Conservation (phyloP, 2,888 invertebrate genomes). For the Tigriopus californicus region DNA sequence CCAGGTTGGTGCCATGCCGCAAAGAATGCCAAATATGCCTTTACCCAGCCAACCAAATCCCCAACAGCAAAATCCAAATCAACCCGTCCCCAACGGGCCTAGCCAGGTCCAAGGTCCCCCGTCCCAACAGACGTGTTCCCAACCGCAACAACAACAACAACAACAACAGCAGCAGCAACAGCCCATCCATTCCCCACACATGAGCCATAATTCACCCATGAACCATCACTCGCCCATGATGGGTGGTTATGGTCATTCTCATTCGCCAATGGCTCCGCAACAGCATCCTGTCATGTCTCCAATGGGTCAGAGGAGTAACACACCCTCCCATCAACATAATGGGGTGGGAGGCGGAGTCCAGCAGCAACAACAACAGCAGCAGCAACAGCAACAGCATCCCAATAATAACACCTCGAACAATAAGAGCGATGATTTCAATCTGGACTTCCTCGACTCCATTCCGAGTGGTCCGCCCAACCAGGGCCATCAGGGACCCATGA, state of each 20-base stretch:
- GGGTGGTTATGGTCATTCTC: no score
- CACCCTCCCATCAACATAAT: not conserved
- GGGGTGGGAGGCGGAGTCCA: not conserved
- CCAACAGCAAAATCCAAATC: no score
- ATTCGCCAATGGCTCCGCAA: no score
- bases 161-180: not conserved
- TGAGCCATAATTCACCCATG: slow-evolving; percentile 4
- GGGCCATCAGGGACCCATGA: no score
- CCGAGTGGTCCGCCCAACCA: not conserved
- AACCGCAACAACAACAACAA: not conserved
- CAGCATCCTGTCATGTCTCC: not conserved
- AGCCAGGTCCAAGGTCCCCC: not conserved
- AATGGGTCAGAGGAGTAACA: not conserved
- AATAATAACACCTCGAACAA: not conserved
- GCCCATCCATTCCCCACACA: slow-evolving; percentile 1
- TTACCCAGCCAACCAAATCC: no score
- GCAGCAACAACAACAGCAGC: not conserved
- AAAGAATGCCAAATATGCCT: no score
- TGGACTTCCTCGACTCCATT: slow-evolving; percentile 8
- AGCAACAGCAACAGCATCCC: not conserved
- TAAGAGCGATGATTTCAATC: slow-evolving; percentile 4
- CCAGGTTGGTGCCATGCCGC: no score
- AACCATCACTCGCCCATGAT: slow-evolving; percentile 8
- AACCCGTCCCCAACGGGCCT: no score
- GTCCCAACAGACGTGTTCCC: not conserved